Conservation (phyloP, 2,797 vertebrate genomes). For the Rhynchotus rufescens region DNA sequence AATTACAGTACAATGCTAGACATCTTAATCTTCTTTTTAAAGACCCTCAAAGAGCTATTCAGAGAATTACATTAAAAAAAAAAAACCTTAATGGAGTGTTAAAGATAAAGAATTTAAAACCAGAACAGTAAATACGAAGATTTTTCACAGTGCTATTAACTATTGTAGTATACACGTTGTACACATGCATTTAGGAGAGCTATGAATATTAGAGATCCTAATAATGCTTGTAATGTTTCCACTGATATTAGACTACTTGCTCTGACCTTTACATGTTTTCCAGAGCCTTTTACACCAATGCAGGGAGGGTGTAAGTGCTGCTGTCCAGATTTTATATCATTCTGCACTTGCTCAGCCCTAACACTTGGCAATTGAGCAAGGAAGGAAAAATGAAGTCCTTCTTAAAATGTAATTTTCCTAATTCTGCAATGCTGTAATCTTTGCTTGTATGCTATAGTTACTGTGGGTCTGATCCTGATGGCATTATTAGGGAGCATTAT, state of each 20-base stretch:
- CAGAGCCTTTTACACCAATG: background rate
- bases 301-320: background rate
- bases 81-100: background rate
- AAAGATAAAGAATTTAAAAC: constrained; percentile 27
- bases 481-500: background rate
- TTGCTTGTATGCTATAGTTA: background rate
- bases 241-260: background rate
- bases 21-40: constrained; percentile 24
- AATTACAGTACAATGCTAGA: background rate
- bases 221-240: background rate
- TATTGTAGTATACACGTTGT: fast-evolving
- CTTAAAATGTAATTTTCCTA: background rate
- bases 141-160: constrained; percentile 17
- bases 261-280: background rate
- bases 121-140: background rate
- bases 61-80: background rate
- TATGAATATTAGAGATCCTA: background rate
- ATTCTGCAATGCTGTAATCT: background rate
- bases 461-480: background rate
- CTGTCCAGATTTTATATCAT: background rate
- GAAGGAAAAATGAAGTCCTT: background rate
- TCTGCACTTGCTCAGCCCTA: background rate
- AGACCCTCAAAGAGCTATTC: constrained; percentile 10
- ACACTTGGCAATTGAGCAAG: background rate
- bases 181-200: background rate